A percentile compares a stretch with the other conserved stretches of the same genome.
phyloP scores from a whole-genome alignment of 1,140 invertebrate species.

The Cheumatopsyche charites region DNA sequence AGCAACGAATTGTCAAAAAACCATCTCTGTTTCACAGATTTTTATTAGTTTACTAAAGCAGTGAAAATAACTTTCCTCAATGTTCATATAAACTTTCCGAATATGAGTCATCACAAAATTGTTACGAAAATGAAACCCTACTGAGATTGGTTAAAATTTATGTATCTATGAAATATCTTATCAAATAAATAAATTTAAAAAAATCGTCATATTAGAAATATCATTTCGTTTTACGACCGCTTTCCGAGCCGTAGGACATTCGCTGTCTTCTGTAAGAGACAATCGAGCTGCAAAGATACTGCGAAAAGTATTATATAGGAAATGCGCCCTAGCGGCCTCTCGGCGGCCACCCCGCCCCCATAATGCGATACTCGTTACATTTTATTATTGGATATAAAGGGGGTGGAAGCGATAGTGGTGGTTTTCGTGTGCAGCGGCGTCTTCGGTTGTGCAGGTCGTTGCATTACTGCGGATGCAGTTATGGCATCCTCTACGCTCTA shows the following conservation, averaged over 20 bases:
- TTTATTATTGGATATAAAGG: slow-evolving; percentile 22
- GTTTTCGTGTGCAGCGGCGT: not conserved
- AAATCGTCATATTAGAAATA: no score
- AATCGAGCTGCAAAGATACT: not conserved
- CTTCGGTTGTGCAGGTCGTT: not conserved
- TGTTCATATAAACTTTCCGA: no score
- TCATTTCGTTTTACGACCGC: slow-evolving; percentile 29
- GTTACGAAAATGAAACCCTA: no score
- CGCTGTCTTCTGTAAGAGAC: no score
- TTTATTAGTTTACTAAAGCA: no score
- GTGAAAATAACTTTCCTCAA: no score
- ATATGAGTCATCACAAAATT: no score
- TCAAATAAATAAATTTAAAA: no score
- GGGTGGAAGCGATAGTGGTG: not conserved
- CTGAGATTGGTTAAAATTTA: no score
- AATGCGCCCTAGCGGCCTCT: slow-evolving; percentile 5
- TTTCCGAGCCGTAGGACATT: slow-evolving; percentile 23
- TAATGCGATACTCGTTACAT: slow-evolving; percentile 36
- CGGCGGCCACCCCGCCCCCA: not conserved
- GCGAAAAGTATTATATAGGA: not conserved
- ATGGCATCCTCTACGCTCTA: not conserved
- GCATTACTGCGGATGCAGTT: not conserved
- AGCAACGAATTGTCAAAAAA: no score
- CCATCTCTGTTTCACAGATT: no score
- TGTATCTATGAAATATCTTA: no score